A percentile compares a stretch with the other conserved stretches of the same genome.
Evolutionary conservation across 1,140 invertebrate species (phyloP).

Genomic region (Eupeodes corollae): DNA sequence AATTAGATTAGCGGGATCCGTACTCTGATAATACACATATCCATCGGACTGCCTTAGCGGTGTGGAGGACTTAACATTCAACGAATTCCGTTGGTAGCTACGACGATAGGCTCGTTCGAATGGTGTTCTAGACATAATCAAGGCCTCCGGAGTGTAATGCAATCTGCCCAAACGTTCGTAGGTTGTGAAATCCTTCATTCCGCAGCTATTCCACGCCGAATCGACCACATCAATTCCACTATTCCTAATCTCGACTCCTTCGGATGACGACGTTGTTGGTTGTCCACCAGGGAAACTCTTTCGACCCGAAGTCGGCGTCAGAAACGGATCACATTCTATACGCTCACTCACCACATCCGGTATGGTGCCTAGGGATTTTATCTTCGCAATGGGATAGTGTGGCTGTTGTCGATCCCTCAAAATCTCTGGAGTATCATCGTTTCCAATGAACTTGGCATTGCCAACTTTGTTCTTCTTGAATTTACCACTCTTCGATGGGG

Average conservation of each 20-base stretch:
- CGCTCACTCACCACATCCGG: conserved; percentile 29
- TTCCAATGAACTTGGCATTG: conserved; percentile 35
- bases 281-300: conserved; percentile 19
- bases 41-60: conserved; percentile 11
- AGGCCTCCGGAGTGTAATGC: conserved; percentile 5
- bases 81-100: conserved; percentile 6
- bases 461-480: conserved; percentile 30
- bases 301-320: conserved; percentile 27
- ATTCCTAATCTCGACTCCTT: conserved; percentile 14
- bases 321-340: conserved; percentile 28
- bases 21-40: not conserved
- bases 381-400: conserved; percentile 34
- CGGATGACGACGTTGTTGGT: conserved; percentile 18
- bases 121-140: conserved; percentile 26
- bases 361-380: conserved; percentile 36
- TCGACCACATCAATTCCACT: conserved; percentile 25
- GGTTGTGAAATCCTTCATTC: not conserved
- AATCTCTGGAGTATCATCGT: conserved; percentile 14
- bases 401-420: conserved; percentile 10
- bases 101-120: conserved; percentile 33
- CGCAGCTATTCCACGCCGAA: conserved; percentile 5
- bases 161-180: not conserved
- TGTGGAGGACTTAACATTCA: conserved; percentile 15
- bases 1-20: not conserved
- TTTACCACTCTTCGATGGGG: conserved; percentile 23